Evolutionary conservation across 2,113 vertebrate species (phyloP).

Genomic region (Pontoporia blainvillei): DNA sequence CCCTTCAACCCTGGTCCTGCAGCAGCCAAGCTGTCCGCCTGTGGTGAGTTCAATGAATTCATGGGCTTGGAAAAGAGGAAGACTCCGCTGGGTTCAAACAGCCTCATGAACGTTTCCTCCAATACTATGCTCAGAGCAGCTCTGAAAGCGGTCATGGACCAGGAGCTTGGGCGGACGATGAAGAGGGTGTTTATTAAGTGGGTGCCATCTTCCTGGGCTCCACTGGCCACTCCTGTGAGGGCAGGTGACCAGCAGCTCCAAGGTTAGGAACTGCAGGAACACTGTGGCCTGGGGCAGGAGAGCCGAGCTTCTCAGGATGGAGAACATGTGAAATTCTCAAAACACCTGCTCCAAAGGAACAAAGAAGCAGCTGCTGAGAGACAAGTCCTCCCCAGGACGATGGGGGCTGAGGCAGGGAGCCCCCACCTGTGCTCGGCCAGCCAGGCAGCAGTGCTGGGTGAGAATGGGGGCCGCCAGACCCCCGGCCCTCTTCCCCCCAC

Average conservation of each 20-base stretch:
- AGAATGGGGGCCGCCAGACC: no score
- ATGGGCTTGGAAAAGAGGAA: neutral
- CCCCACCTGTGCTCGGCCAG: accelerated
- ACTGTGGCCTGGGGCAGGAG: neutral
- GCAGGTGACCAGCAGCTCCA: neutral
- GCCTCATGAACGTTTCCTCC: neutral
- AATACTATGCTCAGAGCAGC: neutral
- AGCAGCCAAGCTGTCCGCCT: accelerated
- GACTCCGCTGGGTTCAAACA: neutral
- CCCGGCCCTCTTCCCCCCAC: neutral
- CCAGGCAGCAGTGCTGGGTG: accelerated
- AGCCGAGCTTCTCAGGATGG: neutral
- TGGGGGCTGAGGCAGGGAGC: neutral
- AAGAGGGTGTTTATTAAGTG: neutral
- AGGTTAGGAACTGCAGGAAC: neutral
- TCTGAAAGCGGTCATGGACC: neutral
- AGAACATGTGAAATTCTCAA: neutral
- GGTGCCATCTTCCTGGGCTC: neutral
- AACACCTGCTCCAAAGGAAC: neutral
- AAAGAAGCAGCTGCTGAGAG: neutral
- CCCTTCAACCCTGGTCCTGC: accelerated
- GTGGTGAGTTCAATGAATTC: neutral
- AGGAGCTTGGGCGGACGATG: neutral
- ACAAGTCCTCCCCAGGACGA: neutral
- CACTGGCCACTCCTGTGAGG: neutral